Conservation (phyloP, 2,113 vertebrate species). For the Rhea pennata region DNA sequence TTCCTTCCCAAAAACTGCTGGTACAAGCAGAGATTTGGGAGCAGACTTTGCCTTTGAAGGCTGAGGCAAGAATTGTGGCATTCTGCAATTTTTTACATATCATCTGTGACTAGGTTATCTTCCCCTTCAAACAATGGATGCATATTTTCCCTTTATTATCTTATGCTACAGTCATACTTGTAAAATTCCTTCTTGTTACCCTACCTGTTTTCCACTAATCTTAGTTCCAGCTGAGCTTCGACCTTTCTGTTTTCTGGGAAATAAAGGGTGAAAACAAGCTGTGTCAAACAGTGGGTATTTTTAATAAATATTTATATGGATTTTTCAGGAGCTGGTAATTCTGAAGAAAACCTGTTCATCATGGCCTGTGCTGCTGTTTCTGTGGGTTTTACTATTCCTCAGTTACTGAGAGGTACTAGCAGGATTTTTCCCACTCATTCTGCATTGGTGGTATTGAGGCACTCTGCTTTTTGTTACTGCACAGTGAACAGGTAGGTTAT, state of each 20-base stretch:
- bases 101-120: background rate
- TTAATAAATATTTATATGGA: background rate
- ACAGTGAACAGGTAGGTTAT: constrained; percentile 75
- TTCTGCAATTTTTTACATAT: background rate
- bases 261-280: background rate
- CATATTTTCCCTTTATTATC: background rate
- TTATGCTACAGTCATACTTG: background rate
- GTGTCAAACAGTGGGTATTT: background rate
- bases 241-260: background rate
- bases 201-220: accelerated
- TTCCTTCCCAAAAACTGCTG: background rate
- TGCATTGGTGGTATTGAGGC: background rate
- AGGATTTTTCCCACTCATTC: constrained; percentile 58
- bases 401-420: constrained; percentile 66
- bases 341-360: background rate
- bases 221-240: background rate
- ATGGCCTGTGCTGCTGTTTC: constrained; percentile 33
- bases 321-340: constrained; percentile 28
- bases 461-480: constrained; percentile 46
- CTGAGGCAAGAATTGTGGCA: accelerated
- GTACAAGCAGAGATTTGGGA: background rate
- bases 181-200: background rate
- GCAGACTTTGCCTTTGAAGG: background rate
- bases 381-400: constrained; percentile 31
- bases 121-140: accelerated